Base-by-base conservation (phyloP, 2,113 vertebrate genomes). In the Chauna torquata region DNA sequence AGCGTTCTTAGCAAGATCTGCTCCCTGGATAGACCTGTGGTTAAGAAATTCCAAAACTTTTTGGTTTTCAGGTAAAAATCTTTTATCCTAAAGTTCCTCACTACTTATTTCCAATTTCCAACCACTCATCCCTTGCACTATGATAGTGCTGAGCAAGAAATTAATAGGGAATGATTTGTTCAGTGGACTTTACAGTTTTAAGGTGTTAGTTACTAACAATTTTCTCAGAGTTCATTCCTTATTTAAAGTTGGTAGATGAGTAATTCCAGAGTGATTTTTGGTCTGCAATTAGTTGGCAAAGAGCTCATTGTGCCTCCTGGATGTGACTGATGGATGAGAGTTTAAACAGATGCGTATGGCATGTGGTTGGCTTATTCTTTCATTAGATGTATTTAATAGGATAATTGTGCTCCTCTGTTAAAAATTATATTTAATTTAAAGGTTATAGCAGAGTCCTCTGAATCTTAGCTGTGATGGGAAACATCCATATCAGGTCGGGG, bases 241-340 rank as follows among this genome's bases (percentile, higher is more conserved):
- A 58, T 69, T 95, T 90, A 30, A 83, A 83, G 92, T 75, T 8
- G 20, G 45, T 86, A 70, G 40, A 76, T 85, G 82, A 88, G 42
- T 74, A 93, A 88, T 86, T 83, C 71, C 38, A 62, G 82, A 50
- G 42, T 55, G 59, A n/a, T 92, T 86, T 86, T 94, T 88, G 62
- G 66, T 76, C 27, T 62, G 25, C 81, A 92, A 90, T 92, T 83
- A 86, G 75, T 42, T 88, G 71, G 45, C 92, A 92, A 80, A 83
- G 52, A 77, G 18, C 47, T 88, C 24, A 34, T 68, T 80, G 32
- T 88, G 45, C 59, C 62, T 92, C 15, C 25, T 95, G 82, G 75
- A 70, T 65, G 66, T 52, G 42, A 72, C 84, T 92, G 90, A 94
- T 85, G 71, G 57, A 80, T 86, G 68, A 66, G 66, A 91, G 28